phyloP scores from a whole-genome alignment of 2,113 vertebrate genomes.

The Ceyx margarethae region DNA sequence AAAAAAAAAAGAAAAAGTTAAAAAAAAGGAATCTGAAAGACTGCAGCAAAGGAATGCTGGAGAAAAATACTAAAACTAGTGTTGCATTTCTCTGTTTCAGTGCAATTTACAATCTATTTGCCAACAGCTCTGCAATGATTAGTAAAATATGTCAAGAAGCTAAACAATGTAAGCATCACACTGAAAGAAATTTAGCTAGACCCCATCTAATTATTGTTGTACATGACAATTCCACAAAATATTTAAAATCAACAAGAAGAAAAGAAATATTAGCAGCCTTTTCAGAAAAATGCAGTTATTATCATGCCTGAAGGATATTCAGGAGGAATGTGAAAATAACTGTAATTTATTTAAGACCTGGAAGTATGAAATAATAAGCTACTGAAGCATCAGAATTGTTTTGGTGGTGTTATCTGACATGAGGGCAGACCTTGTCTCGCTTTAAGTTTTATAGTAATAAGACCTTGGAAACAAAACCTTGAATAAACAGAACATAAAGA shows the following conservation, averaged over 20 bases:
- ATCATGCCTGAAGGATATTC: conserved; percentile 73
- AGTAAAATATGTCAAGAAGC: conserved; percentile 66
- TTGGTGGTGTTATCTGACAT: conserved; percentile 78
- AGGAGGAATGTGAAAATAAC: conserved; percentile 75
- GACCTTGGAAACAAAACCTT: conserved; percentile 85
- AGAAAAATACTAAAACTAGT: conserved; percentile 41
- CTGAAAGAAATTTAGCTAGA: conserved; percentile 61
- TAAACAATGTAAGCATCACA: conserved; percentile 55
- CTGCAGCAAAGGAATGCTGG: conserved; percentile 21
- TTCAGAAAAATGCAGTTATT: conserved; percentile 67
- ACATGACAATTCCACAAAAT: conserved; percentile 68
- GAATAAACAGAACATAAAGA: conserved; percentile 78
- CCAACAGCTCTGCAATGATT: conserved; percentile 54
- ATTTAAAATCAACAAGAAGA: conserved; percentile 60
- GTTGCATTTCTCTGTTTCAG: background rate
- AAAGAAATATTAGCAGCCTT: conserved; percentile 66
- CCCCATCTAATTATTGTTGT: conserved; percentile 66
- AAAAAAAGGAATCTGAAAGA: conserved; percentile 2
- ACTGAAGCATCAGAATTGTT: conserved; percentile 77
- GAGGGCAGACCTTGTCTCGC: conserved; percentile 79
- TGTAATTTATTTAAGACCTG: conserved; percentile 77
- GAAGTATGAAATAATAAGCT: conserved; percentile 79
- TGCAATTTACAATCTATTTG: conserved; percentile 57
- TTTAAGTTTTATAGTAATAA: conserved; percentile 82
- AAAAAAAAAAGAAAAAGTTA: too few species aligned